Base-by-base conservation (phyloP, 2,888 invertebrate genomes). In the Drosophila paranaensis region DNA sequence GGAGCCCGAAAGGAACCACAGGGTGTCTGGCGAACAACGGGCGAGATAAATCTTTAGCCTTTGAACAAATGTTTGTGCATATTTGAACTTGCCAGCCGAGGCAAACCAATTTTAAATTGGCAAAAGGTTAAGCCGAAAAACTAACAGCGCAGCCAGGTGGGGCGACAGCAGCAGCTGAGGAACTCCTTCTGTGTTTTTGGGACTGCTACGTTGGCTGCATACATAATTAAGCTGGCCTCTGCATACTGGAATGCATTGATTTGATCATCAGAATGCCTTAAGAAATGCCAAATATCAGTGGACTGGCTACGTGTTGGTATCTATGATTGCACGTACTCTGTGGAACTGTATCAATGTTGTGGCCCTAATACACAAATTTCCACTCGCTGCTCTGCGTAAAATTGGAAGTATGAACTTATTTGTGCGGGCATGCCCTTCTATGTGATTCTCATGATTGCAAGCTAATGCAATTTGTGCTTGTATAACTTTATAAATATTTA, bases 1-100 rank as follows among this genome's bases (percentile, higher is more conserved):
- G 67, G 53, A 53, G 33, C 40, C 62, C 75, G 75, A 57, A 68
- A 68, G 79, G 73, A 86, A 89, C 85, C 88, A 88, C 89, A 84
- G 85, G 85, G 85, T 86, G 89, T 89, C 85, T 83, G 62, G 45
- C 71, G 69, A 65, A 78, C 87, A 89, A 73, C 72, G 57, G 74
- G 83, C 73, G 72, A 89, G 85, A 89, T 86, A 86, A 86, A 86
- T 86, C 89, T 86, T 77, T 81, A 87, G 82, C 79, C 88, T 84
- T 89, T 88, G 79, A 85, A 81, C 89, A 85, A 85, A 86, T 86
- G 89, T 89, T 86, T 86, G 88, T 84, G 89, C 89, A 85, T 85
- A 85, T 85, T 85, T 85, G 85, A 89, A 85, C 89, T 85, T 89
- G 72, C 71, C 75, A 71, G 70, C 65, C 54, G 56, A 64, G 61